Evolutionary conservation across 2,888 invertebrate species (phyloP).

Genomic region (Callinectes sapidus): DNA sequence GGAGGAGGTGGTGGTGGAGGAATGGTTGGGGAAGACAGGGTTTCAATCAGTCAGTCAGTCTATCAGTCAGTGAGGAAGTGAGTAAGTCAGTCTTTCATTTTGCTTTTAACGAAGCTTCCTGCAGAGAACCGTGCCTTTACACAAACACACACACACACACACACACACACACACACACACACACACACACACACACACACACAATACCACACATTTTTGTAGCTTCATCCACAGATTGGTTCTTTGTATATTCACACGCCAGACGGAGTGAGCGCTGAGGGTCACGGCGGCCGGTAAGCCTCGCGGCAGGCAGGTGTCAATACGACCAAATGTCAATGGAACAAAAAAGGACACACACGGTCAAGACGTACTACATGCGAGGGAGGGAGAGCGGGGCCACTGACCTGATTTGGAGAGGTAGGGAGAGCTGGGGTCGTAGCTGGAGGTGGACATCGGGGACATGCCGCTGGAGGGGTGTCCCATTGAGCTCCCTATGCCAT

Average conservation of each 20-base stretch:
- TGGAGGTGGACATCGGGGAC: slow-evolving; percentile 58
- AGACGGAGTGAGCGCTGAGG: background rate
- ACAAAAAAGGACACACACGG: background rate
- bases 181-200: slow-evolving; percentile 45
- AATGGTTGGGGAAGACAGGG: background rate
- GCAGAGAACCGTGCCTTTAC: background rate
- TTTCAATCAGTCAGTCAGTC: background rate
- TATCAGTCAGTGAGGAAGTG: background rate
- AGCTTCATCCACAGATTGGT: background rate
- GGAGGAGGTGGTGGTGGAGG: background rate
- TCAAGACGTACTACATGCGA: background rate
- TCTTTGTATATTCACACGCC: background rate
- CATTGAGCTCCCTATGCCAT: slow-evolving; percentile 42
- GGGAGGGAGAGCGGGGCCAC: slow-evolving; percentile 5
- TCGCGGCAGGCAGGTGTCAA: slow-evolving; percentile 10
- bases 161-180: slow-evolving; percentile 42
- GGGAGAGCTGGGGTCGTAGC: slow-evolving; percentile 63
- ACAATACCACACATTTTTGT: background rate
- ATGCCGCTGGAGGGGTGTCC: slow-evolving; percentile 53
- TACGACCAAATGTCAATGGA: background rate
- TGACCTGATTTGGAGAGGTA: slow-evolving; percentile 58
- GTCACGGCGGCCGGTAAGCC: background rate
- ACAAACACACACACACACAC: slow-evolving; percentile 14
- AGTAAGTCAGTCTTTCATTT: background rate
- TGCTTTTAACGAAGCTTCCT: background rate